A percentile compares a stretch with the other conserved stretches of the same genome.
Evolutionary conservation across 2,888 invertebrate genomes (phyloP).

Genomic region (Flexamia atlantica): DNA sequence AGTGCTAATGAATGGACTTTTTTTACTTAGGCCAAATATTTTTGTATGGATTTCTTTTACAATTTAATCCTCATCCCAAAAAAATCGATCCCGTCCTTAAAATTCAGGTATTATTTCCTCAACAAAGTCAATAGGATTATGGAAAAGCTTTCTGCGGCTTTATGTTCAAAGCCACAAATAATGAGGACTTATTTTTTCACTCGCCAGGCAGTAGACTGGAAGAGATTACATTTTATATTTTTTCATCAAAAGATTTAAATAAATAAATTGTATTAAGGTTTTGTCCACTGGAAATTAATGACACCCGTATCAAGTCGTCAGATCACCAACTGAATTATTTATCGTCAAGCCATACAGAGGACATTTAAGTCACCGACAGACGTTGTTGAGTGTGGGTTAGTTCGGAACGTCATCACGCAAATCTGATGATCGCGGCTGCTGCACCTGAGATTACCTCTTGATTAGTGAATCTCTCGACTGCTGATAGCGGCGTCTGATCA

Average conservation of each 20-base stretch:
- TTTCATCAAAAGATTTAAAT: too few relatives aligned
- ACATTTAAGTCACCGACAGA: too few relatives aligned
- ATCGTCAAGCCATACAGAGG: too few relatives aligned
- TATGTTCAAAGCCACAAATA: constrained; percentile 22
- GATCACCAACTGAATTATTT: too few relatives aligned
- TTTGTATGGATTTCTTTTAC: too few relatives aligned
- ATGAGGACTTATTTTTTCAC: background rate
- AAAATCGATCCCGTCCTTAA: background rate
- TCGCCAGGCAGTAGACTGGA: background rate
- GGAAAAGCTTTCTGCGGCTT: background rate
- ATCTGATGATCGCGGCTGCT: constrained; percentile 6
- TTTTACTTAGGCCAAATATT: too few relatives aligned
- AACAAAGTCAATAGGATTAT: constrained; percentile 11
- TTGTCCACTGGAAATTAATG: too few relatives aligned
- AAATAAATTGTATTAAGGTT: too few relatives aligned
- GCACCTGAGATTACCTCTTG: background rate
- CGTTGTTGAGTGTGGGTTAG: background rate
- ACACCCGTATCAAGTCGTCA: too few relatives aligned
- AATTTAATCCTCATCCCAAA: too few relatives aligned
- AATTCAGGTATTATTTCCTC: background rate
- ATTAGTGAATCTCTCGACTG: constrained; percentile 7
- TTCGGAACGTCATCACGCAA: background rate
- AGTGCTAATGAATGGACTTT: too few relatives aligned
- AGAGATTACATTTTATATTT: too few relatives aligned
- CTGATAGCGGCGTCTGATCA: background rate